A percentile compares a stretch with the other conserved stretches of the same genome.
phyloP scores from a whole-genome alignment of 2,113 vertebrate species.

The Zeus faber region DNA sequence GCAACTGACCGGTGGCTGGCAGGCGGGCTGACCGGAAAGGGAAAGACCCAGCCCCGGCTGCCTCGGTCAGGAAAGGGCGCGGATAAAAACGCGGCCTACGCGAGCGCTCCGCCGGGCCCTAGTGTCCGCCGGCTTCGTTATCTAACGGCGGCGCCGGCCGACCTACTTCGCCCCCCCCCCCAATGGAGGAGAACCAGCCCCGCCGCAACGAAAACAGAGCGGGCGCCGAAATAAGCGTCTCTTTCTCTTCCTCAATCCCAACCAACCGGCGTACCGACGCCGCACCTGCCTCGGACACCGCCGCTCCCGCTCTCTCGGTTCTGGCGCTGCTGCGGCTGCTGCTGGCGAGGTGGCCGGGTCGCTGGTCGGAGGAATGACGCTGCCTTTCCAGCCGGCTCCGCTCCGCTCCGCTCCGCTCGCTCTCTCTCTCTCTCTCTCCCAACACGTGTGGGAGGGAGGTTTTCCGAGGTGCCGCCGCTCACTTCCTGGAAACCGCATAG shows the following conservation, averaged over 20 bases:
- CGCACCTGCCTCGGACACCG: slow-evolving; percentile 75
- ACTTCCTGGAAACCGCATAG: slow-evolving; percentile 76
- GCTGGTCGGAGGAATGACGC: slow-evolving; percentile 69
- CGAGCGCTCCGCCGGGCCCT: slow-evolving; percentile 63
- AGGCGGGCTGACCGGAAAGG: slow-evolving; percentile 35
- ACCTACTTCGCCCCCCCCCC: slow-evolving; percentile 47
- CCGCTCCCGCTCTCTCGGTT: slow-evolving; percentile 57
- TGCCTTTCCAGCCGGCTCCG: slow-evolving; percentile 60
- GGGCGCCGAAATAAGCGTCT: too few species aligned
- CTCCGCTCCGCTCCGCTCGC: slow-evolving; percentile 25
- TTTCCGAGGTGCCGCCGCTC: slow-evolving; percentile 46
- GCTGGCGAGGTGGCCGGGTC: slow-evolving; percentile 46
- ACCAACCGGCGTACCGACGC: too few species aligned
- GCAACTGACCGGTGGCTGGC: slow-evolving; percentile 50
- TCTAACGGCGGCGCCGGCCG: slow-evolving; percentile 40
- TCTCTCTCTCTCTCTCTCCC: slow-evolving; percentile 48
- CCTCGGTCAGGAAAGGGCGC: slow-evolving; percentile 54
- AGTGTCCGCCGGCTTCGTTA: slow-evolving; percentile 66
- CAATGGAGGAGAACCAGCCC: slow-evolving; percentile 4
- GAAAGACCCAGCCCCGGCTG: slow-evolving; percentile 35
- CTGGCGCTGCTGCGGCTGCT: slow-evolving; percentile 45
- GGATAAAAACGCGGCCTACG: slow-evolving; percentile 62
- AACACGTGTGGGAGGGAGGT: slow-evolving; percentile 71
- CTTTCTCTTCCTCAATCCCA: too few species aligned
- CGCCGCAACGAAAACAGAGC: slow-evolving; percentile 16